Conservation (phyloP, 2,113 vertebrate species). For the Rallus limicola region DNA sequence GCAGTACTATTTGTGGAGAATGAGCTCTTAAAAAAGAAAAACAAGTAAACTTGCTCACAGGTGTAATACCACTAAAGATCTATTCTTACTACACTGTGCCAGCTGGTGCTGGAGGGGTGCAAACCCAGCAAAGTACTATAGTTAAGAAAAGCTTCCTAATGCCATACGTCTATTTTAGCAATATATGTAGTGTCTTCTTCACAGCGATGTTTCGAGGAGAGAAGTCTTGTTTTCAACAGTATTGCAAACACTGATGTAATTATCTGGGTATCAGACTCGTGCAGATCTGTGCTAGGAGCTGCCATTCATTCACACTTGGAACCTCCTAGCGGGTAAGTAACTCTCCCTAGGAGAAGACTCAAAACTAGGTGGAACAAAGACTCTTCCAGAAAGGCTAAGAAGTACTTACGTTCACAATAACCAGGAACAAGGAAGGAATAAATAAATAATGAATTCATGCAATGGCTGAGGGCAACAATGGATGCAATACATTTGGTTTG, state of each 20-base stretch:
- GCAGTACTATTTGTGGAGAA: not conserved
- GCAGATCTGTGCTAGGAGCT: slow-evolving; percentile 7
- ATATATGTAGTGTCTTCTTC: not conserved
- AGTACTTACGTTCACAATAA: not conserved
- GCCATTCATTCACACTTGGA: not conserved
- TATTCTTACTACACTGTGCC: not conserved
- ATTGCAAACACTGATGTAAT: not conserved
- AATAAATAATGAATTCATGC: not conserved
- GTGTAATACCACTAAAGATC: not conserved
- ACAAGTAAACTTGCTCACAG: not conserved
- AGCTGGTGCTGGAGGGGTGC: not conserved
- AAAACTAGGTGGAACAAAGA: not conserved
- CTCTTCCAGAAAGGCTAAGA: not conserved
- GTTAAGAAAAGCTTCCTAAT: not conserved
- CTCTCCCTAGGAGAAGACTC: not conserved
- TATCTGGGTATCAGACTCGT: not conserved
- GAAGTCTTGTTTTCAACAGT: not conserved
- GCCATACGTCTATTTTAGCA: not conserved
- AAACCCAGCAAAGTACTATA: not conserved
- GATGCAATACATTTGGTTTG: not conserved
- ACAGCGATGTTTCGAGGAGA: not conserved
- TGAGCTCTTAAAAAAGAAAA: not conserved
- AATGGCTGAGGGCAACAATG: not conserved
- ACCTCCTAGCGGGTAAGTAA: not conserved
- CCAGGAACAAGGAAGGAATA: not conserved